Evolutionary conservation across 2,797 vertebrate genomes (phyloP), one percentile per base, ranked within the genome.

Genomic region (Ambastaia sidthimunki): DNA sequence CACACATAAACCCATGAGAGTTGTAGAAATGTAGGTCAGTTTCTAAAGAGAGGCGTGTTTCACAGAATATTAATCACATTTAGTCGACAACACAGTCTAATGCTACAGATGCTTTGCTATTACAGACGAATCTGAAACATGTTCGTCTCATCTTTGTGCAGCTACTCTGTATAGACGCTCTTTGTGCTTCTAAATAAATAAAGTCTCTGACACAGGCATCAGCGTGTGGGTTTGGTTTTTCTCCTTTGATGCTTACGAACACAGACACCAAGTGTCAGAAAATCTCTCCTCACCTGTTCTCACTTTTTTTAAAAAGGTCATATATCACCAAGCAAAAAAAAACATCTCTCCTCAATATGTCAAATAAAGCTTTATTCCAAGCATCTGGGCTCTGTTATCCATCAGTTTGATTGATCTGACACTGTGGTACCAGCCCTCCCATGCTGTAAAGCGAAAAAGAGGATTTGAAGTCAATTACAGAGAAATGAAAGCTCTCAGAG

Each of bases 101-200:
- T 47, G 34, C 69, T 57, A 66, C 47, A 79, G 62, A 63, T 48
- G 44, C 72, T 68, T 80, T 59, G 59, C 75, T 81, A 81, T 80
- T 81, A 80, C 31, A 52, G 70, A 79, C 21, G 47, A 80, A 60
- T 74, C 28, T 52, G 12, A 54, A 67, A 68, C 68, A 34, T 52
- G 52, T 80, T 72, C 68, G 85, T 19, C 86, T 87, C 80, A 87
- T 90, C 80, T 66, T 82, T 89, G 91, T 91, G 86, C 84, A 85
- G 85, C 85, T 88, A 88, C 90, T 87, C 85, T 88, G 85, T 90
- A 85, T 90, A 87, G 86, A 84, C 65, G 82, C 79, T 83, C 88
- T 89, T 89, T 89, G 89, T 92, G 89, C 86, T 92, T 92, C 91
- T 89, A 86, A 85, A 88, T 90, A 82, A 92, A 92, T 91, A 90